Evolutionary conservation across 53 echinoderm and acorn worm genomes (phyloP).

Genomic region (Apostichopus leukothele): DNA sequence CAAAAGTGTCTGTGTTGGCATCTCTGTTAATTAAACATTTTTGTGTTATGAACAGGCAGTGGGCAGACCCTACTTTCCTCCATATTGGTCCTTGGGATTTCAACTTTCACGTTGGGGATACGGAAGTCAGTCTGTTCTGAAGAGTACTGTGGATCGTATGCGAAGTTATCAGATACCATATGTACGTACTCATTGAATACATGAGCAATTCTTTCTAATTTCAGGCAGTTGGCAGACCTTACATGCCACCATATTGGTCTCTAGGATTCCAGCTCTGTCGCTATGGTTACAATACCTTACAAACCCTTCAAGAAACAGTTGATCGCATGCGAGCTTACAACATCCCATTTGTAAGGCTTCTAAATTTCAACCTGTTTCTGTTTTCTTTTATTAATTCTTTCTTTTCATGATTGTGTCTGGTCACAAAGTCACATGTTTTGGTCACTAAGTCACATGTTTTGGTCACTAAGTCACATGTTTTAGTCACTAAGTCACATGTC

Average conservation of each 20-base stretch:
- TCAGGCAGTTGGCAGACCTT: conserved; percentile 77
- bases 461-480: too few relatives aligned
- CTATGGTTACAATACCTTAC: conserved; percentile 66
- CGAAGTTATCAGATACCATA: conserved; percentile 74
- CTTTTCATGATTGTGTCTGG: too few relatives aligned
- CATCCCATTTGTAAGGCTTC: conserved; percentile 84
- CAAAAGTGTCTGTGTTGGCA: neutral
- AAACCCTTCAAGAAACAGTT: conserved; percentile 67
- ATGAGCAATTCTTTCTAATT: conserved; percentile 1
- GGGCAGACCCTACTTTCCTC: conserved; percentile 78
- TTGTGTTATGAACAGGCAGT: conserved; percentile 61
- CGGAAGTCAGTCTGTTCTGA: conserved; percentile 56
- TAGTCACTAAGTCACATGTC: too few relatives aligned
- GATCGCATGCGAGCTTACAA: conserved; percentile 67
- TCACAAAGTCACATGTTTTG: too few relatives aligned
- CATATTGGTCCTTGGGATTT: conserved; percentile 89
- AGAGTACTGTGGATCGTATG: conserved; percentile 68
- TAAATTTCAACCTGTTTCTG: too few relatives aligned
- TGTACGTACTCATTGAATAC: conserved; percentile 57
- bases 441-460: too few relatives aligned
- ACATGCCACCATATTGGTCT: conserved; percentile 79
- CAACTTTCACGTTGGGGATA: conserved; percentile 94
- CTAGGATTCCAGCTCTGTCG: conserved; percentile 85
- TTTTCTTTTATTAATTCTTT: too few relatives aligned
- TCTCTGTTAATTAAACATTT: neutral